Conservation (phyloP, 2,888 invertebrate genomes). For the Drosophila austrosaltans region DNA sequence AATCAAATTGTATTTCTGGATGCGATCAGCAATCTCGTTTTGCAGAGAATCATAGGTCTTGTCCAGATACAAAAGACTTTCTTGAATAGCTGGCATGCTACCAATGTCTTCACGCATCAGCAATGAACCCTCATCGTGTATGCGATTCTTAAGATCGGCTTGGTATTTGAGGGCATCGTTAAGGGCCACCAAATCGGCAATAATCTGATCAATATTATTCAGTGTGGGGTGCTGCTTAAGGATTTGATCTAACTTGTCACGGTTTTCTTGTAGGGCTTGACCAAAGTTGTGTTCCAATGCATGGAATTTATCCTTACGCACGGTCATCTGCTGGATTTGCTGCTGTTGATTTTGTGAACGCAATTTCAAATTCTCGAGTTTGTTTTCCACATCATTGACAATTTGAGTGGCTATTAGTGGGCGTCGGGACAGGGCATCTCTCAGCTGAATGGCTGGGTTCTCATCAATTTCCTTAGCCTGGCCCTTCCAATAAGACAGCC, state of each 20-base stretch:
- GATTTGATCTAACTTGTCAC: slow-evolving; percentile 77
- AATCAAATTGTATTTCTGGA: slow-evolving; percentile 89
- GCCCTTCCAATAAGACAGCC: slow-evolving; percentile 89
- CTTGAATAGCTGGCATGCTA: slow-evolving; percentile 91
- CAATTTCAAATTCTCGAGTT: slow-evolving; percentile 87
- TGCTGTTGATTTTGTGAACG: slow-evolving; percentile 88
- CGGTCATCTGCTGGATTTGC: slow-evolving; percentile 88
- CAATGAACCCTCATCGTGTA: slow-evolving; percentile 91
- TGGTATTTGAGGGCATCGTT: slow-evolving; percentile 86
- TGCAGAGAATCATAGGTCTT: slow-evolving; percentile 92
- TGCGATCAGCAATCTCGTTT: slow-evolving; percentile 89
- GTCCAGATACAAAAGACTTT: slow-evolving; percentile 90
- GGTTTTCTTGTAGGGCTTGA: slow-evolving; percentile 85
- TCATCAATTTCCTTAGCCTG: slow-evolving; percentile 88
- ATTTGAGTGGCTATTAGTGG: slow-evolving; percentile 89
- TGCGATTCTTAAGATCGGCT: slow-evolving; percentile 87
- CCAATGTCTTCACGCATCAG: slow-evolving; percentile 92
- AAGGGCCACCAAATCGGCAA: slow-evolving; percentile 84
- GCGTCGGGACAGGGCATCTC: slow-evolving; percentile 88
- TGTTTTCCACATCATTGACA: slow-evolving; percentile 89
- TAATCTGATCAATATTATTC: slow-evolving; percentile 83
- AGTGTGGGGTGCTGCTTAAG: slow-evolving; percentile 78
- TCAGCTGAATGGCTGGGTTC: slow-evolving; percentile 87
- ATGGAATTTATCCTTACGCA: slow-evolving; percentile 91
- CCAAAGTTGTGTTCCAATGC: slow-evolving; percentile 88